These are phyloP conservation scores for Thunnus thynnus DNA, from an alignment of 2,113 vertebrate genomes.

Conservation along the genomic window DNA sequence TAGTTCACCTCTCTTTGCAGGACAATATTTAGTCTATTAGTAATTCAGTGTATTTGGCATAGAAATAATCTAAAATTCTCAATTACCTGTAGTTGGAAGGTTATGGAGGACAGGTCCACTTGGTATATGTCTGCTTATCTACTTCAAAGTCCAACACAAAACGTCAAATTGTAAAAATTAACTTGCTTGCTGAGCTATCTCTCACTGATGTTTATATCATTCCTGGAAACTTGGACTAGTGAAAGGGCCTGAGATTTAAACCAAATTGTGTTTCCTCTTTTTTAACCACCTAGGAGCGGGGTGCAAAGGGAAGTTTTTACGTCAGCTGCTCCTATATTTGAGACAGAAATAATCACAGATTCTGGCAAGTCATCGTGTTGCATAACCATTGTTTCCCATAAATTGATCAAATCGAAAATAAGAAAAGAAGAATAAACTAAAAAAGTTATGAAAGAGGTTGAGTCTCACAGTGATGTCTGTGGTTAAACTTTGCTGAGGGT, in stretches of 20 bases:
- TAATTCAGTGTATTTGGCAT: neutral
- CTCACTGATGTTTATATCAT: slow-evolving; percentile 35
- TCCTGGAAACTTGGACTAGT: slow-evolving; percentile 37
- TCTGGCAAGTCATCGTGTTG: slow-evolving; percentile 74
- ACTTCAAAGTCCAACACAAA: neutral
- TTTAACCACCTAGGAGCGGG: slow-evolving; percentile 60
- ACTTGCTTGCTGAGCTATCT: slow-evolving; percentile 1
- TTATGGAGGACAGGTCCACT: slow-evolving; percentile 5
- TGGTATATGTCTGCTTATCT: neutral
- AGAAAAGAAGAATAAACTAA: neutral
- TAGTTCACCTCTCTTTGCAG: neutral
- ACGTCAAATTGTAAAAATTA: neutral
- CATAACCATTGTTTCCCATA: slow-evolving; percentile 3
- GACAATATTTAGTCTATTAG: neutral
- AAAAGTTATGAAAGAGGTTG: neutral
- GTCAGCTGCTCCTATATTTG: slow-evolving; percentile 36
- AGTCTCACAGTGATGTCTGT: neutral
- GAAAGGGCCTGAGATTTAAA: slow-evolving; percentile 80
- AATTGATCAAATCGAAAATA: slow-evolving; percentile 1
- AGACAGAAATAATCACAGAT: slow-evolving; percentile 45
- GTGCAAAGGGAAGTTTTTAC: slow-evolving; percentile 80
- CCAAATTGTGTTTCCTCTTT: slow-evolving; percentile 82
- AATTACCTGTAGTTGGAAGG: slow-evolving; percentile 62
- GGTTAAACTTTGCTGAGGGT: neutral
- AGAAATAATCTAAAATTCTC: neutral